Base-by-base conservation (phyloP, 2,113 vertebrate species). In the Mystacornis crossleyi region DNA sequence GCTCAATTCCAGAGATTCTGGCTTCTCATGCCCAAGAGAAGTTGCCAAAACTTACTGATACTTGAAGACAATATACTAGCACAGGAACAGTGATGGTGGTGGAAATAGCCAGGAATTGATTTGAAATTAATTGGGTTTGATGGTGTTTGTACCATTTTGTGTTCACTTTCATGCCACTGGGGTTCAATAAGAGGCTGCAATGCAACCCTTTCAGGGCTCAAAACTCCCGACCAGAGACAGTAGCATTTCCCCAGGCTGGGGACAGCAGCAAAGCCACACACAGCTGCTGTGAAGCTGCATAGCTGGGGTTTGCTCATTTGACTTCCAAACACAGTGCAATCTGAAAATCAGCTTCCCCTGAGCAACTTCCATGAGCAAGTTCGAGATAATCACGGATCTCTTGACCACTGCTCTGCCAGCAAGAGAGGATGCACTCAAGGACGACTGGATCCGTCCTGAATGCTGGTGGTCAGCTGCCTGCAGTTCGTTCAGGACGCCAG, bases 401-500 rank as follows among this genome's bases (percentile, higher is more conserved):
- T 17, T 10, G 18, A 45, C 0, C 0, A 69, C 43, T 40, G 54
- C 70, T 90, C 28, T 34, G 53, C 36, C 61, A 77, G 40, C 23
- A n/a, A 15, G 47, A 51, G 64, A 70, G 33, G 69, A 64, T 13
- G n/a, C 5, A 7, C 62, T 88, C 53, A 5, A 4, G 48, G 53
- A 45, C 0, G 0, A 17, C 1, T 1, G 53, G 40, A 55, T 29
- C 50, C 36, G 58, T 36, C 70, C 85, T 3, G 4, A 21, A 42
- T 28, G 18, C 79, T 47, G 53, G 18, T 0, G 0, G 34, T 34
- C 4, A 6, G 54, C n/a, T 84, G 55, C 9, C 60, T 1, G 1
- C 34, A 53, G 42, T 23, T 79, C 31, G 47, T 23, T 80, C 43
- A 33, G 77, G 34, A n/a, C 4, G 43, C 40, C 45, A 87, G 48